Base-by-base conservation (phyloP, 2,888 invertebrate species). In the Thumatha senex region DNA sequence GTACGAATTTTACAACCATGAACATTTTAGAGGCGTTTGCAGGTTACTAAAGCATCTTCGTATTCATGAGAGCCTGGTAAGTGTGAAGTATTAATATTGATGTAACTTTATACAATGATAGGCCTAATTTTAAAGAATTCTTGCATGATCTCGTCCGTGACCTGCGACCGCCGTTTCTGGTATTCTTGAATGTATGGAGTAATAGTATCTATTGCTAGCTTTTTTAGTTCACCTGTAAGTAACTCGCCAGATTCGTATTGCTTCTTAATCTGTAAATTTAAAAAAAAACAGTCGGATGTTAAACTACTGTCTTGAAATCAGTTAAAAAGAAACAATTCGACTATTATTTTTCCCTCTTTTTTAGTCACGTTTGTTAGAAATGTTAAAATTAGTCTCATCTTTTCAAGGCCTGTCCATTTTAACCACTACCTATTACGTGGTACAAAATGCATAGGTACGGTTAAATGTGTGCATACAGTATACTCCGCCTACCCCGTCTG, bases 211-310 rank as follows among this genome's bases (percentile, higher is more conserved):
- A 99, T 97, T 5, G 99, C 94, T 63, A 97, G 92, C 77, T 97
- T 97, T 84, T 99, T 99, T 51, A 99, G 92, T 82, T 98, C 97
- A 0, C 99, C 99, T 0, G 99, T 99, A 33, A 99, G 85, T 86
- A 99, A 89, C 73, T 95, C 94, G 1, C 99, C 99, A 61, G 94
- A 95, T 42, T 96, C 93, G 78, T 98, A 98, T 55, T 95, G 94
- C 93, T 96, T 88, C 55, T 91, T 89, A 36, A 94, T 81, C 91
- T 91, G 76, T 11, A 36, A 51, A 31, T 38, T 42, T n/a, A 1
- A 47, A 31, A 15, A 33, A 33, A 7, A 0, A 24, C 18, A 24
- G 18, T 2, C 5, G 18, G 5, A 24, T 24, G 5, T 24, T 24
- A 5, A 24, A n/a, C n/a, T n/a, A n/a, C n/a, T n/a, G n/a, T n/a